These are phyloP conservation scores for Saccostrea echinata DNA, from an alignment of 1,140 invertebrate genomes.

Conservation along the genomic window DNA sequence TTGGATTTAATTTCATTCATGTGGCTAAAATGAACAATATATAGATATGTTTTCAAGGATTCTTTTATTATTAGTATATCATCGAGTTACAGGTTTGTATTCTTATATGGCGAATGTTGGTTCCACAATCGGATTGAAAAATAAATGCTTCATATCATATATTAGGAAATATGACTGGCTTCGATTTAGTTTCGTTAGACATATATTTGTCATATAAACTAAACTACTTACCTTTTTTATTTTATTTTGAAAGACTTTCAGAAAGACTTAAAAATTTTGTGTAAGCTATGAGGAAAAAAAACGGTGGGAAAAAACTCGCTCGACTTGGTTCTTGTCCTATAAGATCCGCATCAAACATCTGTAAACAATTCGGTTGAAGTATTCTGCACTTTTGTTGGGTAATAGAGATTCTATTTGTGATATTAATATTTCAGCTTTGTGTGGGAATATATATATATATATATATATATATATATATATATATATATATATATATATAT, in stretches of 20 bases:
- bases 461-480: no score
- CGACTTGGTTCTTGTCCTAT: no score
- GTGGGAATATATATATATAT: background rate
- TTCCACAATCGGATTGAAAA: background rate
- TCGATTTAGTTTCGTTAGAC: background rate
- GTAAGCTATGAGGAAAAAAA: background rate
- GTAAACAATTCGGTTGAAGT: constrained; percentile 9
- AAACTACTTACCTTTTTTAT: background rate
- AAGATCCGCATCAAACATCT: background rate
- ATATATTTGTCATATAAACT: background rate
- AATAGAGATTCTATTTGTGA: background rate
- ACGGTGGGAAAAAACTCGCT: background rate
- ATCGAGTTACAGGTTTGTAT: background rate
- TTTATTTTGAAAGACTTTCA: background rate
- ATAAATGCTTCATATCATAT: background rate
- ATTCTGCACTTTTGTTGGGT: background rate
- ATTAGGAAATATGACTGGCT: no score
- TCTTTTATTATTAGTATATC: background rate
- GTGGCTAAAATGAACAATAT: background rate
- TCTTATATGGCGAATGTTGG: background rate
- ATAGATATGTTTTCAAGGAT: background rate
- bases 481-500: no score
- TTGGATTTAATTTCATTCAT: background rate
- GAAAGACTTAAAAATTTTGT: background rate
- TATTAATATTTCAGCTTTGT: background rate